These are phyloP conservation scores for Pyrrhopygopsis socrates DNA, from an alignment of 2,888 invertebrate genomes.

Conservation along the genomic window DNA sequence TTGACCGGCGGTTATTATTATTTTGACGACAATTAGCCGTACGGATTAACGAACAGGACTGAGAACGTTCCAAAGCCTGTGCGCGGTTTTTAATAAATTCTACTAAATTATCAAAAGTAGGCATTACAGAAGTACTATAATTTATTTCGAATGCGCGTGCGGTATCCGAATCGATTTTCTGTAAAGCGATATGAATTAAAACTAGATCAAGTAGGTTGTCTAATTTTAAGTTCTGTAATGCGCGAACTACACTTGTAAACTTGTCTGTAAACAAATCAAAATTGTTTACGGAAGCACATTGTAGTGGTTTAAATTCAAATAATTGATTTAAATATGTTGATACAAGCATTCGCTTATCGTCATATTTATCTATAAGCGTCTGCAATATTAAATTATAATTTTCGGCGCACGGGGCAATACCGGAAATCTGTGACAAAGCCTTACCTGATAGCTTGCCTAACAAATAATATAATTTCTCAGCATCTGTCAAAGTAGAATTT, in stretches of 20 bases:
- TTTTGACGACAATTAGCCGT: background rate
- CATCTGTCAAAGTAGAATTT: background rate
- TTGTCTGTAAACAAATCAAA: constrained; percentile 10
- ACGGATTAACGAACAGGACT: background rate
- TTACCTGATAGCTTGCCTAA: background rate
- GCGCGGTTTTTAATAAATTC: constrained; percentile 29
- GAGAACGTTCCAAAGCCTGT: constrained; percentile 20
- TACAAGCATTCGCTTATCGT: constrained; percentile 20
- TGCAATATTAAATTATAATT: constrained; percentile 8
- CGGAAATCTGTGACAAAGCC: background rate
- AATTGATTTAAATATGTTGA: constrained; percentile 20
- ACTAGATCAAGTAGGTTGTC: constrained; percentile 2
- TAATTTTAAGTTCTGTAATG: constrained; percentile 39
- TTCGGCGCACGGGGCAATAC: background rate
- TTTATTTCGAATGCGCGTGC: constrained; percentile 25
- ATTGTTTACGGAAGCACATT: background rate
- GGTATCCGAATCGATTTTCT: constrained; percentile 19
- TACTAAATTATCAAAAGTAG: constrained; percentile 22
- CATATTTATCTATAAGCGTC: constrained; percentile 12
- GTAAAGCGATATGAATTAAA: constrained; percentile 20
- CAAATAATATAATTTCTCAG: background rate
- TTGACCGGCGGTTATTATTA: constrained; percentile 12
- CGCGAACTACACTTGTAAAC: constrained; percentile 18
- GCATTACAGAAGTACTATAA: constrained; percentile 8
- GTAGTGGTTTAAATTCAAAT: constrained; percentile 22